Evolutionary conservation across 2,113 vertebrate species (phyloP).

Genomic region (Pholis gunnellus): DNA sequence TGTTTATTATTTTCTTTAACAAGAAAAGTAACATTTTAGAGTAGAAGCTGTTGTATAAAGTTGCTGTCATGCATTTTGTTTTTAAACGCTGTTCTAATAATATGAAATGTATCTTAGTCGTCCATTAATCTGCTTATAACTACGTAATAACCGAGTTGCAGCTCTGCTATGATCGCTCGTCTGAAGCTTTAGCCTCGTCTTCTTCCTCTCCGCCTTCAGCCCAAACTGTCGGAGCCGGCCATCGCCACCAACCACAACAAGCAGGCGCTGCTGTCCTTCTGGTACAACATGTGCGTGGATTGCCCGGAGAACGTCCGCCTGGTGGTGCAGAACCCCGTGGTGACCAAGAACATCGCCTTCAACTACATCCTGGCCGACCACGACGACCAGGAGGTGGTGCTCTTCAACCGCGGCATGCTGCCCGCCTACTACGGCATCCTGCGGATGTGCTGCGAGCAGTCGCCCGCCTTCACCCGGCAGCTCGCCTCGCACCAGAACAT

Average conservation of each 20-base stretch:
- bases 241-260: constrained; percentile 99
- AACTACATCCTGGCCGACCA: constrained; percentile 99
- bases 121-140: no score
- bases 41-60: no score
- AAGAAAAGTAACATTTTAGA: no score
- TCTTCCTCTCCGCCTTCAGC: constrained; percentile 75
- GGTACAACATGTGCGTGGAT: constrained; percentile 98
- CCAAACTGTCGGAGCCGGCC: constrained; percentile 97
- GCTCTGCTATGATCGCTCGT: background rate
- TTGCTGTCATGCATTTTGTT: no score
- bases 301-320: constrained; percentile 98
- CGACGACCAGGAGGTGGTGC: constrained; percentile 99
- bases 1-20: no score
- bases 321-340: constrained; percentile 98
- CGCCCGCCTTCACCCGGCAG: constrained; percentile 94
- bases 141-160: background rate
- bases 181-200: background rate
- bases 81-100: no score
- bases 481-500: constrained; percentile 99
- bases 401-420: constrained; percentile 99
- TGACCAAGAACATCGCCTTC: constrained; percentile 99
- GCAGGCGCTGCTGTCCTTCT: constrained; percentile 98
- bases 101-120: no score
- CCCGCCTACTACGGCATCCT: constrained; percentile 99
- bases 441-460: constrained; percentile 98